A percentile compares a stretch with the other conserved stretches of the same genome.
These are phyloP conservation scores for Caenorhabditis remanei DNA, from an alignment of 1,140 invertebrate species.

Conservation along the genomic window DNA sequence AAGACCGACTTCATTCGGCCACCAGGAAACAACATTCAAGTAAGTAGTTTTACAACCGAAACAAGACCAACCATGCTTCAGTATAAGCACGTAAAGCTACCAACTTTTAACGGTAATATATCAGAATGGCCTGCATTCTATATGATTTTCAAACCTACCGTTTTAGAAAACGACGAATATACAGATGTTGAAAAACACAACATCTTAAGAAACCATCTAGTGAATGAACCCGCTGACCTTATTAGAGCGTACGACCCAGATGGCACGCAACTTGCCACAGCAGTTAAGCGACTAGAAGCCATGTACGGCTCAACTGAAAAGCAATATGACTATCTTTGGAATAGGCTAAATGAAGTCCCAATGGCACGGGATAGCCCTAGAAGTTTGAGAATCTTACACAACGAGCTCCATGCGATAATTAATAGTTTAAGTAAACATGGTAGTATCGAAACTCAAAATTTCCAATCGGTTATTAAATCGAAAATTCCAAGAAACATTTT, in stretches of 20 bases:
- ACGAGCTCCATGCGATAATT: neutral
- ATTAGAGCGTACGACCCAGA: neutral
- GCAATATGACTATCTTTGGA: neutral
- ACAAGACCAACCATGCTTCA: neutral
- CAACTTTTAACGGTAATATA: neutral
- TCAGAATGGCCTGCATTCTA: neutral
- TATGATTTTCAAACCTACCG: neutral
- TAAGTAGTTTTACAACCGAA: too few species aligned
- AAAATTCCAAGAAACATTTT: neutral
- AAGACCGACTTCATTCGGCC: too few species aligned
- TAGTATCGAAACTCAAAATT: neutral
- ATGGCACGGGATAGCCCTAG: neutral
- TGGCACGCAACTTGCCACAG: neutral
- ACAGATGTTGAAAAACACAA: neutral
- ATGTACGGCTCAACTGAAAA: neutral
- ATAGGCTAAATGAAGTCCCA: neutral
- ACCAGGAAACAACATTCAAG: too few species aligned
- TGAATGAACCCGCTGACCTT: neutral
- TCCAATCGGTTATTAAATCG: neutral
- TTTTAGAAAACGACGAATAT: neutral
- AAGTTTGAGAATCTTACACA: neutral
- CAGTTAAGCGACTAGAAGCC: neutral
- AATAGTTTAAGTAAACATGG: neutral
- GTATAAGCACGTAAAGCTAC: neutral
- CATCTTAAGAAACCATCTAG: neutral